These are phyloP conservation scores for Diabrotica virgifera DNA, from an alignment of 1,140 invertebrate genomes.

Conservation along the genomic window DNA sequence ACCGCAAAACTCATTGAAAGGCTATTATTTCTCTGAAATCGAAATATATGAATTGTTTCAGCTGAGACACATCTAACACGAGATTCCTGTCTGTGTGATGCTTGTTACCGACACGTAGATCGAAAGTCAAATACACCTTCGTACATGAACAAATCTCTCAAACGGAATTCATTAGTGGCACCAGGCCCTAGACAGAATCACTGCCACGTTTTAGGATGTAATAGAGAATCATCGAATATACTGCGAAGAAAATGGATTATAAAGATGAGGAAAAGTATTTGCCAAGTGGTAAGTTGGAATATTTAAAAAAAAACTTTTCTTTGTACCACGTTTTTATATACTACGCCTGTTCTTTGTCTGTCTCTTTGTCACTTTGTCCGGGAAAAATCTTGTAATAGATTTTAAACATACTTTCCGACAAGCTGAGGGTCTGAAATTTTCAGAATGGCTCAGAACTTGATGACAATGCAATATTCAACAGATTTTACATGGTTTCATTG, in stretches of 20 bases:
- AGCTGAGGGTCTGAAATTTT: too few species aligned
- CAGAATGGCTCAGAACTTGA: too few species aligned
- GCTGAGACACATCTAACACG: constrained; percentile 73
- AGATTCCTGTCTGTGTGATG: constrained; percentile 80
- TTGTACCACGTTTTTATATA: too few species aligned
- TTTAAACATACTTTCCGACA: too few species aligned
- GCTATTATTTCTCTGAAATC: too few species aligned
- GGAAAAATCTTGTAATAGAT: too few species aligned
- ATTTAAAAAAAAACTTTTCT: not conserved
- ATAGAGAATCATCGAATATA: constrained; percentile 62
- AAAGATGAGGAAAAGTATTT: constrained; percentile 67
- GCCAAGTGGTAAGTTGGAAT: constrained; percentile 60
- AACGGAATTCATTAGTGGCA: constrained; percentile 39
- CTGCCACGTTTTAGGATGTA: constrained; percentile 64
- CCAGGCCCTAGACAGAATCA: constrained; percentile 47
- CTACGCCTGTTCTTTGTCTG: too few species aligned
- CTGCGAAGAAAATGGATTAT: constrained; percentile 75
- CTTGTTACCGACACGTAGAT: constrained; percentile 79
- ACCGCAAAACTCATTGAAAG: too few species aligned
- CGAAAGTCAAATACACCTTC: constrained; percentile 67
- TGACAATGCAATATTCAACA: too few species aligned
- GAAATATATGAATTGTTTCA: constrained; percentile 40
- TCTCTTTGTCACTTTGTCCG: too few species aligned
- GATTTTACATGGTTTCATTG: too few species aligned
- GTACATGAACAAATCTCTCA: constrained; percentile 50